Conservation (phyloP, 2,888 invertebrate genomes). For the Leucophenga montana region DNA sequence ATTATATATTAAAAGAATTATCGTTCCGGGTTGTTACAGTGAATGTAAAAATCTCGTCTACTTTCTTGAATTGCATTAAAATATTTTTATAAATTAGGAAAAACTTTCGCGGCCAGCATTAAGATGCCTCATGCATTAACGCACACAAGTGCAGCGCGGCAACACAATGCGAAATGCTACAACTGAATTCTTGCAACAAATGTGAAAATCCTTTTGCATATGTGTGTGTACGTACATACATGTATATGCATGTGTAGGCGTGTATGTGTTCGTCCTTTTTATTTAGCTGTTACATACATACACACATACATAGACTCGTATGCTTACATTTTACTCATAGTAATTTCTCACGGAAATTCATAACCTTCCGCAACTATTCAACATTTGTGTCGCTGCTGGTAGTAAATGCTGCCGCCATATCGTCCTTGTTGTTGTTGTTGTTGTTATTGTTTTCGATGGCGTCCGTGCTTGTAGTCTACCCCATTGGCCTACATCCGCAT, state of each 20-base stretch:
- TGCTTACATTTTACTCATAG: conserved; percentile 65
- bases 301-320: conserved; percentile 34
- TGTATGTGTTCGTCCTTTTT: conserved; percentile 9
- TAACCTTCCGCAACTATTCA: conserved; percentile 70
- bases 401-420: background rate
- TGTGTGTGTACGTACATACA: too few relatives aligned
- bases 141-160: too few relatives aligned
- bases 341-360: conserved; percentile 69
- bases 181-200: too few relatives aligned
- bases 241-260: conserved; percentile 30
- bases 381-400: conserved; percentile 57
- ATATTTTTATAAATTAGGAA: too few relatives aligned
- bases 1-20: too few relatives aligned
- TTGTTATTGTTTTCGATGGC: conserved; percentile 38
- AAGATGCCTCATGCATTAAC: too few relatives aligned
- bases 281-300: background rate
- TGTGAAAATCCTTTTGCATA: too few relatives aligned
- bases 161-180: too few relatives aligned
- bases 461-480: conserved; percentile 57
- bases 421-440: conserved; percentile 16
- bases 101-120: too few relatives aligned
- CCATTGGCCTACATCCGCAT: conserved; percentile 68
- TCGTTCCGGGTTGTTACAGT: too few relatives aligned
- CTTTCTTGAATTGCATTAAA: too few relatives aligned
- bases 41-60: too few relatives aligned